Evolutionary conservation across 2,113 vertebrate species (phyloP).

Genomic region (Gasterosteus nipponicus): DNA sequence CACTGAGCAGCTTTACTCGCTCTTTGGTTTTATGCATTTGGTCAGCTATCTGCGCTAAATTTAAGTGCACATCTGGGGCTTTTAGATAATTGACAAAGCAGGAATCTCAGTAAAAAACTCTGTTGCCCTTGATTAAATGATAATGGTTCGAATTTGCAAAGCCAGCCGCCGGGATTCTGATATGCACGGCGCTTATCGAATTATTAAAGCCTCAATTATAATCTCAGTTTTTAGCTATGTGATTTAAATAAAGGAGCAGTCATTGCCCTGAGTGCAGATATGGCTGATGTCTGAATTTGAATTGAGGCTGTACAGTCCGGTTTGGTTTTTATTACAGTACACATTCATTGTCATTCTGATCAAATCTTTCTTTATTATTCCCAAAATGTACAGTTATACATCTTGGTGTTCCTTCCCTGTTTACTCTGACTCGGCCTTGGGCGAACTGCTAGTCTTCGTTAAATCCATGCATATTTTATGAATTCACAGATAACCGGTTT

Average conservation of each 20-base stretch:
- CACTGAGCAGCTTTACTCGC: conserved; percentile 1
- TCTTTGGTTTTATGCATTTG: conserved; percentile 9
- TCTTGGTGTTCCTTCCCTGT: not conserved
- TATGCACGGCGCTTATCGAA: conserved; percentile 47
- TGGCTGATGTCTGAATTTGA: conserved; percentile 26
- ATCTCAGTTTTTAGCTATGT: conserved; percentile 55
- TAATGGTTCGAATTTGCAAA: conserved; percentile 40
- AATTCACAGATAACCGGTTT: conserved; percentile 31
- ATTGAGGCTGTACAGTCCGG: not conserved
- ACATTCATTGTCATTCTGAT: not conserved
- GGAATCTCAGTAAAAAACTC: conserved; percentile 21
- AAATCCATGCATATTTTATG: conserved; percentile 29
- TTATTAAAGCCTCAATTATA: conserved; percentile 63
- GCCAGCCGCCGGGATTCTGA: conserved; percentile 25
- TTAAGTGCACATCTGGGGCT: conserved; percentile 13
- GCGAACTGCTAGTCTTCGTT: conserved; percentile 23
- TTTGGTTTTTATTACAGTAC: not conserved
- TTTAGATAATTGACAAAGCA: conserved; percentile 37
- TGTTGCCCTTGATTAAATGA: conserved; percentile 33
- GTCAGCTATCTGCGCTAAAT: not conserved
- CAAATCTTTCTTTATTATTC: not conserved
- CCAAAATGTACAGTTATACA: too few species aligned
- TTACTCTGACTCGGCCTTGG: not conserved
- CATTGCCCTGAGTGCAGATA: conserved; percentile 58
- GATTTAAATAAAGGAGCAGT: conserved; percentile 69